These are phyloP conservation scores for Drosophila quasianomalipes DNA, from an alignment of 2,888 invertebrate species.

Conservation along the genomic window DNA sequence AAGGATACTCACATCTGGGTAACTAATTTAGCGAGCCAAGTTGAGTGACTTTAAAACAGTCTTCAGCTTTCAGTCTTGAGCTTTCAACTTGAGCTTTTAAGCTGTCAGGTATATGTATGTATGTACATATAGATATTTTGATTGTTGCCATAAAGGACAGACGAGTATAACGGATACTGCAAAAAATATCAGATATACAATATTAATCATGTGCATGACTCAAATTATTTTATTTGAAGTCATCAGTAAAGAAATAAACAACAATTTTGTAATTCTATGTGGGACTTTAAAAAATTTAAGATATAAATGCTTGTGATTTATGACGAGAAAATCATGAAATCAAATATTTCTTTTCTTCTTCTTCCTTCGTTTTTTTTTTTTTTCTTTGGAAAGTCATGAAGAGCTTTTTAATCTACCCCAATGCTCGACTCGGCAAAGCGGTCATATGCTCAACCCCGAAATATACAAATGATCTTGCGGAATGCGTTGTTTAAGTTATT, in stretches of 20 bases:
- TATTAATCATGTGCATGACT: neutral
- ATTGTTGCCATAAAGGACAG: neutral
- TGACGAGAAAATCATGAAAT: neutral
- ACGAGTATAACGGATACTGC: neutral
- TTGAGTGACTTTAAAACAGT: neutral
- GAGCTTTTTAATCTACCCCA: conserved; percentile 24
- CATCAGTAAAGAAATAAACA: neutral
- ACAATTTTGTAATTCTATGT: neutral
- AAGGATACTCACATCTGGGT: neutral
- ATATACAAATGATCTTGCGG: conserved; percentile 28
- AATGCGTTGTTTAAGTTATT: conserved; percentile 33
- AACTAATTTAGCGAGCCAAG: neutral
- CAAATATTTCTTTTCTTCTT: neutral
- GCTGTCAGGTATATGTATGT: neutral
- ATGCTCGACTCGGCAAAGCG: conserved; percentile 1
- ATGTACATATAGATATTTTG: neutral
- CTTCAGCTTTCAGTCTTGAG: neutral
- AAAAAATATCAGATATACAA: neutral
- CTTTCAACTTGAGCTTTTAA: neutral
- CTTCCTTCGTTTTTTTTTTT: neutral
- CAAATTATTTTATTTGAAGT: neutral
- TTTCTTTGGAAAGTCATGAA: neutral
- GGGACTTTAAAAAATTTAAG: neutral
- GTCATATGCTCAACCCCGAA: conserved; percentile 6
- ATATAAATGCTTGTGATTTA: neutral